Percentiles rank a stretch among this genome's conserved stretches.
Conservation (phyloP, 2,113 vertebrate species). For the Paedocypris sp. region DNA sequence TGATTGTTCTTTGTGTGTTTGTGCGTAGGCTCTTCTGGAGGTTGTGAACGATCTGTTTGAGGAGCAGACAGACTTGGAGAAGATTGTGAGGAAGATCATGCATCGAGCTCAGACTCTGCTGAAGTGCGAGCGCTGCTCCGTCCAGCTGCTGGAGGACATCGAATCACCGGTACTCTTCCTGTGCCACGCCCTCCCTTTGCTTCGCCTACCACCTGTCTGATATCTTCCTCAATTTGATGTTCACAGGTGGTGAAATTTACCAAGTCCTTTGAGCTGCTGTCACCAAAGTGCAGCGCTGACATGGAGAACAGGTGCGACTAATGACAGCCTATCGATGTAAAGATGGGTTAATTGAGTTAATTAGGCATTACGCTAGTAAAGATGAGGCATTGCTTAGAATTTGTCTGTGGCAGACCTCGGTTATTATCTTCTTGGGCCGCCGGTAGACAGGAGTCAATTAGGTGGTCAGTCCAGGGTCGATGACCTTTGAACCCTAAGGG, state of each 20-base stretch:
- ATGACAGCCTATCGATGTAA: too few relatives aligned
- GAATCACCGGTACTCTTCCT: conserved; percentile 77
- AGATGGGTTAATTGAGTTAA: too few relatives aligned
- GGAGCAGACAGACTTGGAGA: conserved; percentile 97
- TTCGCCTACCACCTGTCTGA: not conserved
- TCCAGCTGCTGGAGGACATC: conserved; percentile 91
- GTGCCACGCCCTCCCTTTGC: not conserved
- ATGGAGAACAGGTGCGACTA: conserved; percentile 77
- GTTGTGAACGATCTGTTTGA: conserved; percentile 98
- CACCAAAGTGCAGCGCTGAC: conserved; percentile 94
- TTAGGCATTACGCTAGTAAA: too few relatives aligned
- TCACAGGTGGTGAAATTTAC: conserved; percentile 97
- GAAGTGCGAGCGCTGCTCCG: conserved; percentile 94
- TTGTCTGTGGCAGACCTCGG: too few relatives aligned
- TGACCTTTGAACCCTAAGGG: too few relatives aligned
- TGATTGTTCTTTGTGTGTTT: not conserved
- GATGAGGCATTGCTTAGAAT: too few relatives aligned
- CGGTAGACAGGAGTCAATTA: too few relatives aligned
- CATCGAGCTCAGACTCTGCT: conserved; percentile 91
- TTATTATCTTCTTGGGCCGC: too few relatives aligned
- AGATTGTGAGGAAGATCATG: conserved; percentile 99
- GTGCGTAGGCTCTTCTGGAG: conserved; percentile 80
- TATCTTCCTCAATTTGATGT: not conserved
- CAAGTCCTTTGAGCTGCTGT: conserved; percentile 95
- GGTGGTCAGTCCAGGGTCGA: too few relatives aligned